Base-by-base conservation (phyloP, 2,888 invertebrate genomes). In the Acheta domesticus region DNA sequence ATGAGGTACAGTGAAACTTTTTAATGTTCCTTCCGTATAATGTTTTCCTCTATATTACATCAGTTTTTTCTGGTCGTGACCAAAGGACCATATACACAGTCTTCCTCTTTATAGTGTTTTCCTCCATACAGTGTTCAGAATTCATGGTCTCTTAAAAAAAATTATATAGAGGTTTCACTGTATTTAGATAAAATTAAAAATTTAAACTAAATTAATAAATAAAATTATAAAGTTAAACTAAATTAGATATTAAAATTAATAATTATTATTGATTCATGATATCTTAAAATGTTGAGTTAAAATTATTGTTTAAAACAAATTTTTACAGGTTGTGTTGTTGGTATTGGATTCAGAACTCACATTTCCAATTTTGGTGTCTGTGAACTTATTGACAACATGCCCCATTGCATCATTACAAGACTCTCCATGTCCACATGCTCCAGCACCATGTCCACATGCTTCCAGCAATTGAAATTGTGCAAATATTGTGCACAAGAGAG, bases 291-390 rank as follows among this genome's bases (percentile, higher is more conserved):
- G 36, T 36, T 8, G 5, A 8, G 36, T 36, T 36, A 8, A 36
- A 36, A 8, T 8, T 36, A 5, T 36, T 36, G 23, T 36, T 36
- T 36, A 36, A 36, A 36, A 36, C 36, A 8, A 36, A 36, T 82
- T 87, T 81, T 83, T 85, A 77, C 82, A 87, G 82, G 85, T 89
- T 23, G 85, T 86, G 78, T 83, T 83, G 12, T 78, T 90, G 84
- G 86, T 87, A 8, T 87, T 92, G 81, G 92, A 92, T 80, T 87
- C 89, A 36, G 89, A 91, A 81, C 85, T 92, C 78, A 88, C 89
- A 76, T 92, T 92, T 87, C 94, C 93, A 0, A 84, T 93, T 78
- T 88, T 92, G 80, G 89, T 94, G 84, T 92, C 92, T 16, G 92
- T 93, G 50, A 93, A 92, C 84, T 88, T 93, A 85, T 87, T 93